Base-by-base conservation (phyloP, 1,140 invertebrate species). In the Ericerus pela region DNA sequence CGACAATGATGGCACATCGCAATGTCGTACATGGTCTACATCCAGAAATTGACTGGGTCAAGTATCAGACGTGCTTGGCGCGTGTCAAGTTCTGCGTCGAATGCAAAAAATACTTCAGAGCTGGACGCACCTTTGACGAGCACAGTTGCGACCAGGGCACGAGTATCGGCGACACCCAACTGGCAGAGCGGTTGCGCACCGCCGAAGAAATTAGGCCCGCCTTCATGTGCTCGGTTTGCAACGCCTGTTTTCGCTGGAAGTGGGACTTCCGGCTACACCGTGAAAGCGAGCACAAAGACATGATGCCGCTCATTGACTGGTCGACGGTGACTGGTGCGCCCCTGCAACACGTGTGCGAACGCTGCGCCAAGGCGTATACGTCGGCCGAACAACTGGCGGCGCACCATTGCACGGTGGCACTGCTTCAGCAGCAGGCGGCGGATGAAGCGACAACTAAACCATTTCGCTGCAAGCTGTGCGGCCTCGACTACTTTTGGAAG, bases 1-100 rank as follows among this genome's bases (percentile, higher is more conserved):
- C 41, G 16, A 47, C 16, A 24, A 47, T 47, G 41, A 47, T 47
- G 41, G 41, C 41, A 8, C 41, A 47, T 47, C 41, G 41, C 11
- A 24, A 47, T 24, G 41, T 47, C 2, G 16, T 47, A 22, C 41
- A 47, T 24, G 41, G 41, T 14, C 22, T 10, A 14, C 26, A 47
- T 14, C 41, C 41, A 24, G 41, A 47, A 16, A 47, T 47, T 10
- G 41, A 47, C 14, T 47, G 41, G 41, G 22, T 18, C 18, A 47
- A 47, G 26, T 47, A 47, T 24, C 41, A 47, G 16, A 47, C 41
- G 16, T 47, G 20, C 2, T 22, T 47, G 20, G 41, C 41, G 22
- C 16, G 41, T 5, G 41, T 47, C 20, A 47, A 47, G 18, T 47
- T 47, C 20, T 47, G 41, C 14, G 16, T 12, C 20, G 41, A 47